phyloP scores from a whole-genome alignment of 2,888 invertebrate species.

The Pristionchus japonicus region DNA sequence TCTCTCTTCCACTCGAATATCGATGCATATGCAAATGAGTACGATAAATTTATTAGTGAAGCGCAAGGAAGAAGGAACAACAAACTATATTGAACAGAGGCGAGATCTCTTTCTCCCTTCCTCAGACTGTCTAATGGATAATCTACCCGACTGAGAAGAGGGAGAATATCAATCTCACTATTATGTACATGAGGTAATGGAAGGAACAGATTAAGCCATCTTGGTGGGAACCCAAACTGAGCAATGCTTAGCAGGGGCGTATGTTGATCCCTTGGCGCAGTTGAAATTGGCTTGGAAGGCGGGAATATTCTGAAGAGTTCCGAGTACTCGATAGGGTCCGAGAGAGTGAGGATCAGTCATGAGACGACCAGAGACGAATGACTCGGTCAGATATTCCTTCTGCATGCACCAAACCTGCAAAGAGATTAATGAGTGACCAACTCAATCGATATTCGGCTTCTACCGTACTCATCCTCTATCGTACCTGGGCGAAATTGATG shows the following conservation, averaged over 20 bases:
- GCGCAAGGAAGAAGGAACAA: neutral
- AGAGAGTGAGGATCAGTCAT: constrained; percentile 71
- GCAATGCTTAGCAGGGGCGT: constrained; percentile 67
- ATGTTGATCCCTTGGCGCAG: constrained; percentile 63
- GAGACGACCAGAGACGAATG: constrained; percentile 55
- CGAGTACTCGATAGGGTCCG: constrained; percentile 67
- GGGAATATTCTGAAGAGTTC: constrained; percentile 71
- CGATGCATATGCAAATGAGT: neutral
- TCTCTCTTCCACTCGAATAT: neutral
- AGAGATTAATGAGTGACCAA: neutral
- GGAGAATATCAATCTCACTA: neutral
- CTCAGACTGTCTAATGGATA: neutral
- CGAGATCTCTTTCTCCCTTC: neutral
- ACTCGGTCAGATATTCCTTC: constrained; percentile 50
- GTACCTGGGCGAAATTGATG: constrained; percentile 67
- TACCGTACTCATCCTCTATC: neutral
- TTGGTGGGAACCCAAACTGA: constrained; percentile 63
- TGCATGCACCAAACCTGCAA: constrained; percentile 67
- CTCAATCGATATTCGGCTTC: neutral
- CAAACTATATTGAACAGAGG: neutral
- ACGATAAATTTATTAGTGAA: neutral
- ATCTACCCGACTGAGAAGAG: neutral
- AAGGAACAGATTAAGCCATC: constrained; percentile 9
- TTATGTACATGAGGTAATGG: constrained; percentile 31
- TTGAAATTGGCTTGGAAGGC: constrained; percentile 68